Conservation (phyloP, 2,888 invertebrate genomes). For the Drepanosiphum platanoidis region DNA sequence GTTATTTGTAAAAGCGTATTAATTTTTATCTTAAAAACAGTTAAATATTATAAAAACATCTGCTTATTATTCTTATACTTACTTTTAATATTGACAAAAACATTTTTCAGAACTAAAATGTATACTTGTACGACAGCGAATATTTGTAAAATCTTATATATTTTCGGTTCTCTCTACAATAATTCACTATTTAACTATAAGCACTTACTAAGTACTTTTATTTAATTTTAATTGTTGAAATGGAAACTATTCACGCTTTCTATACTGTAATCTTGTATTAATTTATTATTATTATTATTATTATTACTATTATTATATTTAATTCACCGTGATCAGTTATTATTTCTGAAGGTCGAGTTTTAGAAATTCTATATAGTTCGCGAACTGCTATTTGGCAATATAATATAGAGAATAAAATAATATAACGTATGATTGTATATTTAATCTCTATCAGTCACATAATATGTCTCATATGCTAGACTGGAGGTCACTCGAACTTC, state of each 20-base stretch:
- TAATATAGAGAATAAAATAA: not conserved
- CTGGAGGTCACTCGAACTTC: constrained; percentile 3
- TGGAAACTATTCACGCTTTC: constrained; percentile 43
- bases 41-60: not conserved
- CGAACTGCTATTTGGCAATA: not conserved
- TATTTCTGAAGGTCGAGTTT: constrained; percentile 12
- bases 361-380: constrained; percentile 28
- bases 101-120: not conserved
- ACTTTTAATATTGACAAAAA: not conserved
- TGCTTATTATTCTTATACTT: too few relatives aligned
- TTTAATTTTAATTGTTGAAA: not conserved
- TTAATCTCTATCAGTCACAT: constrained; percentile 29
- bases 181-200: not conserved
- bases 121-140: not conserved
- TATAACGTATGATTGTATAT: not conserved
- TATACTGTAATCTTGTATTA: not conserved
- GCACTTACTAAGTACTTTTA: not conserved
- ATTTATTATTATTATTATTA: not conserved
- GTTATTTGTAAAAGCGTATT: not conserved
- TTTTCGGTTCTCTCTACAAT: too few relatives aligned
- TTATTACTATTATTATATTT: constrained; percentile 5
- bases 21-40: not conserved
- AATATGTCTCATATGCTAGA: too few relatives aligned
- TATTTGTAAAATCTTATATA: too few relatives aligned
- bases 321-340: constrained; percentile 24